Base-by-base conservation (phyloP, 2,797 vertebrate species). In the Falco concolor region DNA sequence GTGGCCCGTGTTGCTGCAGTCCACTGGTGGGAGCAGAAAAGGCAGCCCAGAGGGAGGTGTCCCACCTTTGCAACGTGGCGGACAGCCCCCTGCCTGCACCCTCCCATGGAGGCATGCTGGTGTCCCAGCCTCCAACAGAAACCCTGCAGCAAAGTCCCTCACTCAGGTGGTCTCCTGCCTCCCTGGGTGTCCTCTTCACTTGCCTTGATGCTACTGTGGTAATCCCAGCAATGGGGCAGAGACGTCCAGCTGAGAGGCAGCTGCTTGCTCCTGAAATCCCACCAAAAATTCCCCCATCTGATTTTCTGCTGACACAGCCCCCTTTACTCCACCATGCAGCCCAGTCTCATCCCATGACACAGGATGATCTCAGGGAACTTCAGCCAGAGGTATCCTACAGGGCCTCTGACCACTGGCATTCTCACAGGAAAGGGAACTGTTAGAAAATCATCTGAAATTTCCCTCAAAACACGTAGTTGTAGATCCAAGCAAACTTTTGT, bases 191-290 rank as follows among this genome's bases (percentile, higher is more conserved):
- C 34, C 36, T 67, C 54, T 73, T 56, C 59, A 8, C 69, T 38
- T 72, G 63, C 23, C 61, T 57, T 64, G 50, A 59, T 61, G 83
- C 73, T 61, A 3, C 60, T 27, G n/a, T 38, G 73, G 36, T 70
- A 92, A 87, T 82, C 60, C 68, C 61, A 68, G 72, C 32, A 59
- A 64, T 1, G 8, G 59, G 44, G 23, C 73, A 61, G 59, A 60
- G 59, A 57, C 38, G 27, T 63, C 67, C 78, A 65, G 67, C 84
- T 87, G 78, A 89, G 78, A 84, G 72, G 84, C 94, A 93, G 83
- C 78, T 82, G 75, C 89, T 57, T 67, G 38, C 45, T 95, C 34
- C 83, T 89, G 75, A 95, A 95, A 94, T 50, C 13, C 22, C 63
- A 73, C 61, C 40, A 38, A 87, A 92, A 88, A 92, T 64, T 54